Percentiles rank a stretch among this genome's conserved stretches.
Conservation (phyloP, 2,113 vertebrate species). For the Psittacula cyanocephala region DNA sequence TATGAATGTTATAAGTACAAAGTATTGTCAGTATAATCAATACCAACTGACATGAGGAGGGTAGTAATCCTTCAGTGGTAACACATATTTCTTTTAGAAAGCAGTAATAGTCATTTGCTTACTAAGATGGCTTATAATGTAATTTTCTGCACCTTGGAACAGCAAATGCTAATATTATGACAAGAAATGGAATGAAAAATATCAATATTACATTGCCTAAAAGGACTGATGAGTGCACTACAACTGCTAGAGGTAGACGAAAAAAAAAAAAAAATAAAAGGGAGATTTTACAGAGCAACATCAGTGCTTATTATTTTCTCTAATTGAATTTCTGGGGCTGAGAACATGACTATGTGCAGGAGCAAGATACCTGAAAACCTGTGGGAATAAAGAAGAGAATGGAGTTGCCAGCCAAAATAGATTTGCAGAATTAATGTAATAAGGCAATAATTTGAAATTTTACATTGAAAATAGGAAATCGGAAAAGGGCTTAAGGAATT, state of each 20-base stretch:
- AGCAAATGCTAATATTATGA: not conserved
- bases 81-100: not conserved
- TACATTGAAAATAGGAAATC: not conserved
- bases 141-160: not conserved
- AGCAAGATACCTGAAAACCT: not conserved
- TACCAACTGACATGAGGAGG: not conserved
- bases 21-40: not conserved
- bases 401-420: not conserved
- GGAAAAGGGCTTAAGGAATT: not conserved
- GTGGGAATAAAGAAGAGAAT: not conserved
- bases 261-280: not conserved
- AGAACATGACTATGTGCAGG: not conserved
- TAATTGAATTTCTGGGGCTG: not conserved
- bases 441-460: not conserved
- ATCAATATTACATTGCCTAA: conserved; percentile 1
- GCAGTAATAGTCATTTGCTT: not conserved
- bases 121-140: not conserved
- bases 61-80: not conserved
- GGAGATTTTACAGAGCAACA: not conserved
- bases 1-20: too few species aligned
- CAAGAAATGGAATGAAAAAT: not conserved
- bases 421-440: not conserved
- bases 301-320: not conserved
- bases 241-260: not conserved
- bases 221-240: not conserved